These are phyloP conservation scores for Desoria tigrina DNA, from an alignment of 2,888 invertebrate species.

Conservation along the genomic window DNA sequence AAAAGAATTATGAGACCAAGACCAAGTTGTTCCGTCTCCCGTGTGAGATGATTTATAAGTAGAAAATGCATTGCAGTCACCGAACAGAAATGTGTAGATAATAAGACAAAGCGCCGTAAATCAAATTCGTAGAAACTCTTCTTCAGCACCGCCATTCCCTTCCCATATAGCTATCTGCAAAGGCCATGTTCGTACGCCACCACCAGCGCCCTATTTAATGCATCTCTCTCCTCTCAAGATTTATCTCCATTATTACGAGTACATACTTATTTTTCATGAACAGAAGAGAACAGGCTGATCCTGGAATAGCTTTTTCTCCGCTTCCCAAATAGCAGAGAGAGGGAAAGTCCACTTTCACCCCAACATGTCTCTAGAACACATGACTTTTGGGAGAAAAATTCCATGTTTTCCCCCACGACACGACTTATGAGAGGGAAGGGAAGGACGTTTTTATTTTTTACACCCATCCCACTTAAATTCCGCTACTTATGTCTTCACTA, in stretches of 20 bases:
- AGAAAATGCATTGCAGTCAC: conserved; percentile 44
- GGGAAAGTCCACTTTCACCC: conserved; percentile 5
- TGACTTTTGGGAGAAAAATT: no score
- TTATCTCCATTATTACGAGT: conserved; percentile 39
- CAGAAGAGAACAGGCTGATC: not conserved
- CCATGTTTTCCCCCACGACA: no score
- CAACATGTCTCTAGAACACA: not conserved
- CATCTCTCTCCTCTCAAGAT: conserved; percentile 37
- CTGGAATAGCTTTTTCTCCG: not conserved
- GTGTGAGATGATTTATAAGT: conserved; percentile 47
- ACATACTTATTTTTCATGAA: conserved; percentile 24
- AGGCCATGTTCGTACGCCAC: no score
- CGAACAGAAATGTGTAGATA: conserved; percentile 49
- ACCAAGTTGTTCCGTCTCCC: conserved; percentile 24
- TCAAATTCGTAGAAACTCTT: conserved; percentile 47
- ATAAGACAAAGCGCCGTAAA: conserved; percentile 52
- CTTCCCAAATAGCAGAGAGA: not conserved
- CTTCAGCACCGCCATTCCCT: conserved; percentile 4
- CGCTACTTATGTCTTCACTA: no score
- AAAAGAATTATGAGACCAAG: conserved; percentile 20
- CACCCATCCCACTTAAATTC: no score
- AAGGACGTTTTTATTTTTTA: no score
- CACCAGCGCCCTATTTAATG: conserved; percentile 37
- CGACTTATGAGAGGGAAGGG: no score
- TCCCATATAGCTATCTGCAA: no score